A percentile compares a stretch with the other conserved stretches of the same genome.
These are phyloP conservation scores for Paramormyrops kingsleyae DNA, from an alignment of 2,113 vertebrate species.

Conservation along the genomic window DNA sequence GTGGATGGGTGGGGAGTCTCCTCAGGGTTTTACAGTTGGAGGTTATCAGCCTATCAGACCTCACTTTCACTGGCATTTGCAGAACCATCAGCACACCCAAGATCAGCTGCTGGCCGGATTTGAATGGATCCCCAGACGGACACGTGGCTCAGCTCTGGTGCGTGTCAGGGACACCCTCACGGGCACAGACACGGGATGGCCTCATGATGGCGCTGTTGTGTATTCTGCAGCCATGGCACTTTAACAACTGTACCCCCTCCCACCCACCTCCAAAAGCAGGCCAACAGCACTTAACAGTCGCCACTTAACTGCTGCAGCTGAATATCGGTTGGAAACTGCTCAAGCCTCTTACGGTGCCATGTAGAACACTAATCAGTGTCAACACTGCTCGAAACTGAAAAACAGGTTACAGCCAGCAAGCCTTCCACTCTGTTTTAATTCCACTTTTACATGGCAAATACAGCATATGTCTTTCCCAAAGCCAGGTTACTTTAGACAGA, in stretches of 20 bases:
- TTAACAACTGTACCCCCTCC: background rate
- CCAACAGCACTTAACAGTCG: background rate
- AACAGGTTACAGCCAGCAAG: background rate
- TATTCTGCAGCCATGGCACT: background rate
- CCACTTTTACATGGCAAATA: background rate
- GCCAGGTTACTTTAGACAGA: background rate
- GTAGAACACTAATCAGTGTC: background rate
- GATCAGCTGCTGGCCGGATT: background rate
- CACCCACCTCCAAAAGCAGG: background rate
- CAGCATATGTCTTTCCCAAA: background rate
- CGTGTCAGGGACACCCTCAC: background rate
- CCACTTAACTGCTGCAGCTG: background rate
- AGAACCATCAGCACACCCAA: background rate
- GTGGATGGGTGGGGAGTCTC: background rate
- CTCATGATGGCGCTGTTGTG: background rate
- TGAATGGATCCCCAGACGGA: background rate
- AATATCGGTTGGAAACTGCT: background rate
- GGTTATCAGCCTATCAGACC: background rate
- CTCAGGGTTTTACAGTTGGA: background rate
- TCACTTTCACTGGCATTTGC: background rate
- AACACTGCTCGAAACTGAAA: background rate
- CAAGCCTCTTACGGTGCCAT: background rate
- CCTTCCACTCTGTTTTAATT: background rate
- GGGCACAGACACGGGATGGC: background rate
- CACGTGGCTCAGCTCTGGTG: background rate